A percentile compares a stretch with the other conserved stretches of the same genome.
Conservation (phyloP, 35 echinoderm and acorn worm genomes). For the Lytechinus variegatus region DNA sequence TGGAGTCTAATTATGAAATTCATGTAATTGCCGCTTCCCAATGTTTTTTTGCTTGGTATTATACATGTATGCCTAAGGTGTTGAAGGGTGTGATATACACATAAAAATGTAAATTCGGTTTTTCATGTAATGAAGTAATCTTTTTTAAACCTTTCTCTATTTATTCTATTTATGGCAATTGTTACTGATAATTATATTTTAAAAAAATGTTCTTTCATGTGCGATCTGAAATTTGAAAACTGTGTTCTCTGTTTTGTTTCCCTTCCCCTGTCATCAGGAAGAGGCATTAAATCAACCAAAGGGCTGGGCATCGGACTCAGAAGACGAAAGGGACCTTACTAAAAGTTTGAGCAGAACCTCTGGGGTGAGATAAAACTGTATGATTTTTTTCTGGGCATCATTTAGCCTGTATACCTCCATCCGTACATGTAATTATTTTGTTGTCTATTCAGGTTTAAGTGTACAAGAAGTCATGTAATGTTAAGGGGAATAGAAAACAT, state of each 20-base stretch:
- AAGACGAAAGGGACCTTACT: constrained; percentile 66
- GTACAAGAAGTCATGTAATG: neutral
- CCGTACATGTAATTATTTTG: neutral
- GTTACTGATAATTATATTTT: too few relatives aligned
- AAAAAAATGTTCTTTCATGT: too few relatives aligned
- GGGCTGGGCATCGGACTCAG: constrained; percentile 94
- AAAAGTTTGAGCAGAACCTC: constrained; percentile 67
- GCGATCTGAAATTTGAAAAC: neutral
- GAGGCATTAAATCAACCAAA: constrained; percentile 70
- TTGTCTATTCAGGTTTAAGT: neutral
- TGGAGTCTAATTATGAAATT: too few relatives aligned
- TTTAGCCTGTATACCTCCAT: neutral
- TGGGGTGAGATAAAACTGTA: constrained; percentile 27
- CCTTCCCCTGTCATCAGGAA: constrained; percentile 43
- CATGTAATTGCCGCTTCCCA: too few relatives aligned
- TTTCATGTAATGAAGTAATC: too few relatives aligned
- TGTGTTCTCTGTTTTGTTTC: neutral
- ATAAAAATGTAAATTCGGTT: too few relatives aligned
- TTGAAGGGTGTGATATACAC: too few relatives aligned
- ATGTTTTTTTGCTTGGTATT: too few relatives aligned
- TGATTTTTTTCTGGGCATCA: neutral
- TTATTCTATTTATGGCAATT: too few relatives aligned
- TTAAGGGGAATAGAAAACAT: too few relatives aligned
- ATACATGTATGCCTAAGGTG: too few relatives aligned
- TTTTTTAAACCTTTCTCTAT: too few relatives aligned